Evolutionary conservation across 2,797 vertebrate species (phyloP), one percentile per base, ranked within the genome.

Genomic region (Antennarius maculatus): DNA sequence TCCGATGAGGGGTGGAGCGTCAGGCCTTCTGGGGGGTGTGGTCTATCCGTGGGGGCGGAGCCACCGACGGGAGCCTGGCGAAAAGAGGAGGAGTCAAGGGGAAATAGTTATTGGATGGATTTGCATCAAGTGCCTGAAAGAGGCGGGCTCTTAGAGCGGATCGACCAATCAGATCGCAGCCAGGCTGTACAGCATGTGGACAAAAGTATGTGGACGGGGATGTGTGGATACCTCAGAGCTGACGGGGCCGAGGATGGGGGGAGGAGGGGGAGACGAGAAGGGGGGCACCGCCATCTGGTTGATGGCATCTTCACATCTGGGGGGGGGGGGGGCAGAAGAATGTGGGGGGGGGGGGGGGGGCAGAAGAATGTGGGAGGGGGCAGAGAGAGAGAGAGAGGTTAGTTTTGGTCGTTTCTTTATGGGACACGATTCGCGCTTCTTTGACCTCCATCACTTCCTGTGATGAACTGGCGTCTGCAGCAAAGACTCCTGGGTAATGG

Each of bases 211-310:
- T 43, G 10, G 3, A 6, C 11, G 18, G 10, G 42, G 52, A 58
- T 64, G 79, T 29, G 53, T 52, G 2, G 1, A 71, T 91, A 98
- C 97, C 95, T 97, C 94, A 18, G 73, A 42, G 53, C 18, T 62
- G 43, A 89, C 87, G 0, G 92, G 91, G 55, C 87, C 85, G 39
- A 90, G 76, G 14, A 88, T 2, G 72, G 92, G 43, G 86, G 92
- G 70, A 82, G 88, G 52, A 86, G 81, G 47, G 87, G 93, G 55
- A 86, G 68, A 54, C 0, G 94, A 91, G 76, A 94, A 93, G 15
- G 96, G 95, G 54, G 92, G 70, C 28, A 98, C 95, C 0, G 96
- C 96, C 97, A 97, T 96, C 85, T 97, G 96, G 79, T 91, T 93
- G 79, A 97, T 86, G 2, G 96, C 96, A 79, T 97, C 95, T 80